Conservation (phyloP, 2,113 vertebrate genomes). For the Megaceryle maxima region DNA sequence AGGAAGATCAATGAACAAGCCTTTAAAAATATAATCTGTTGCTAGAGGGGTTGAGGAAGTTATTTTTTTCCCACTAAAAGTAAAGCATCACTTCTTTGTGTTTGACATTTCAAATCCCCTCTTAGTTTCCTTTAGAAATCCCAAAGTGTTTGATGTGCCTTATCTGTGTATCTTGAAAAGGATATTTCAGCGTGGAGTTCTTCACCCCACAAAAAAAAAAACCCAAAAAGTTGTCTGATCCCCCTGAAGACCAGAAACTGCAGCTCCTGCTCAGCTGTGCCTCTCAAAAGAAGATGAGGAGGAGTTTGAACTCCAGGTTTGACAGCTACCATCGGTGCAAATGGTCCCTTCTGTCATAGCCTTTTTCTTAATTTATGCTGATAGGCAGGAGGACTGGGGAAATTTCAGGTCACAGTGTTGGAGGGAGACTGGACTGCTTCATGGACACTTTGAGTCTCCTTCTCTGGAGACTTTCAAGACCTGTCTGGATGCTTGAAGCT, state of each 20-base stretch:
- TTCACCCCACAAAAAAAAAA: background rate
- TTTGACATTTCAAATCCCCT: slow-evolving; percentile 56
- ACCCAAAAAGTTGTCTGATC: background rate
- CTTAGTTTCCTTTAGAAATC: slow-evolving; percentile 29
- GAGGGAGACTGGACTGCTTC: background rate
- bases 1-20: slow-evolving; percentile 19
- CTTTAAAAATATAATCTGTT: slow-evolving; percentile 57
- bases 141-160: slow-evolving; percentile 3
- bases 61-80: background rate
- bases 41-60: slow-evolving; percentile 19
- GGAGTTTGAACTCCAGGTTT: background rate
- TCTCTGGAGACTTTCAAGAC: too few relatives aligned
- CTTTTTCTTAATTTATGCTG: background rate
- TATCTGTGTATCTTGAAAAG: slow-evolving; percentile 37
- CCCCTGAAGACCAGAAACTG: background rate
- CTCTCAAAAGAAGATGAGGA: background rate
- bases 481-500: too few relatives aligned
- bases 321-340: background rate
- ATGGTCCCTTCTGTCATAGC: background rate
- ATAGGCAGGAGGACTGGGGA: background rate
- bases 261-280: background rate
- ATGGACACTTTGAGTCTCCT: too few relatives aligned
- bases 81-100: slow-evolving; percentile 40
- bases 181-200: background rate
- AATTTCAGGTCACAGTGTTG: background rate